Evolutionary conservation across 2,797 vertebrate genomes (phyloP), one percentile per base, ranked within the genome.

Genomic region (Microhierax caerulescens): DNA sequence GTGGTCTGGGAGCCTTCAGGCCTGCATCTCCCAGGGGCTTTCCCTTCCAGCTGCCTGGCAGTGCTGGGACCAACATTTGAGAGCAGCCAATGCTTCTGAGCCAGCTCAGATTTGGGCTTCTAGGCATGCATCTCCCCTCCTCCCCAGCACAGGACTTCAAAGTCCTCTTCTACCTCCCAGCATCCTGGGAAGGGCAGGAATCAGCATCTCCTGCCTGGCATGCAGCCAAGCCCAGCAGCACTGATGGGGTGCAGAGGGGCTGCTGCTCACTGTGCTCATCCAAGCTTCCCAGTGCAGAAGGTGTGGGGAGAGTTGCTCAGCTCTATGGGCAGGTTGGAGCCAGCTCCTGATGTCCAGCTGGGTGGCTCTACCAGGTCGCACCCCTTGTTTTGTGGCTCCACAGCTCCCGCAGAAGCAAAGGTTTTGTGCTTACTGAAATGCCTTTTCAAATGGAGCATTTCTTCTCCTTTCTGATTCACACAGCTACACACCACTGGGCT

Each of bases 401-500:
- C 75, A 53, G 69, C 79, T 93, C 90, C 92, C 41, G 18, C 87
- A 69, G 88, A 82, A 84, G 76, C 80, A 17, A 34, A 67, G 59
- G 41, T 85, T 72, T 88, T 69, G 30, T 65, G 80, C 84, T 82
- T 45, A 32, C 72, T 72, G 59, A 94, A 96, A 89, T 60, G n/a
- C n/a, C 67, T 86, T 96, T 96, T 91, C 84, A 90, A 85, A 21
- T 2, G 70, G 82, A 93, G 54, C 70, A 3, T 96, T 87, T 64
- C 60, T 67, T 76, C 77, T 50, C 76, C 77, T 47, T 68, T 93
- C 79, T 64, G 61, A 50, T 93, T 90, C 47, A 48, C 68, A 7
- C 85, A 87, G 68, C 48, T 47, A 85, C 70, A 48, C 2, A 24
- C 80, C 22, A 7, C 82, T 30, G 27, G 45, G 90, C 73, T 94